Base-by-base conservation (phyloP, 2,797 vertebrate genomes). In the Parauchenoglanis ngamensis region DNA sequence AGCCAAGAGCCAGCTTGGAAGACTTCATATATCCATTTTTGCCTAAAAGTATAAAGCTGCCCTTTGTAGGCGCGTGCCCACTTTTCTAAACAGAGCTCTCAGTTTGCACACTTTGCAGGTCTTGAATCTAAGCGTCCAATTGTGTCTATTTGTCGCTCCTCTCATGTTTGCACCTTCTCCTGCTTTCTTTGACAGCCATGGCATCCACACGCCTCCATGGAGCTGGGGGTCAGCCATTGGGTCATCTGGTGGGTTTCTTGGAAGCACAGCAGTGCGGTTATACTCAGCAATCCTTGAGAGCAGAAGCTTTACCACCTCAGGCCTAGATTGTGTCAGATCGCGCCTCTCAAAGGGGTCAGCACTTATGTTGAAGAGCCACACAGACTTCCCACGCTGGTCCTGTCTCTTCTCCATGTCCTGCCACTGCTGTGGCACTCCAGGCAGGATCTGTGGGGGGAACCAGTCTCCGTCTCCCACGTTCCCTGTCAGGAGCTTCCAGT, bases 401-500 rank as follows among this genome's bases (percentile, higher is more conserved):
- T 94, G 94, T 4, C 94, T 88, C 0, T 97, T 96, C 84, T 99
- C 98, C 0, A 96, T 96, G 88, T 95, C 96, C 93, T 94, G 97
- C 92, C 97, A 97, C 86, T 92, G 94, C 19, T 97, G 96, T 0
- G 95, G 96, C 0, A 93, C 92, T 1, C 94, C 95, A 5, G 96
- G 96, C 90, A 97, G 95, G 70, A 96, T 95, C 92, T 96, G 97
- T 0, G 97, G 98, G 1, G 97, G 94, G 23, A 98, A 97, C 98
- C 97, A 97, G 92, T 98, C 98, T 0, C 97, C 96, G 7, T 98
- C 97, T 0, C 97, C 98, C 0, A 98, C 96, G 77, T 97, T 98
- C 65, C 98, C 97, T 0, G 97, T 99, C 92, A 99, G 92, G 70
- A 99, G 94, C 85, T 99, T 99, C 97, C 97, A 99, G 87, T 99